Base-by-base conservation (phyloP, 2,888 invertebrate species). In the Pycnomerus fuliginosus region DNA sequence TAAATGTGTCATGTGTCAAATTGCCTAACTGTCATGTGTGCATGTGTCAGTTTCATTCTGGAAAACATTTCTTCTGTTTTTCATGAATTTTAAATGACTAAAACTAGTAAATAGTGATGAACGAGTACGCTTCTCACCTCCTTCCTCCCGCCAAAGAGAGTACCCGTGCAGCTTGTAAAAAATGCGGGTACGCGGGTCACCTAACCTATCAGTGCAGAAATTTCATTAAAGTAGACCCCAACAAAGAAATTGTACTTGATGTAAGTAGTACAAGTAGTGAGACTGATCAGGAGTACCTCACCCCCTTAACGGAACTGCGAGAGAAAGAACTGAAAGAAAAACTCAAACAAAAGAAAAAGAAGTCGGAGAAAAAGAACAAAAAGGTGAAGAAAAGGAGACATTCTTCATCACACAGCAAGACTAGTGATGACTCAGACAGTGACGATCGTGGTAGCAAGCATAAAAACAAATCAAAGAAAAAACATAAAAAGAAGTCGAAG, bases 101-200 rank as follows among this genome's bases (percentile, higher is more conserved):
- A n/a, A n/a, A n/a, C n/a, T n/a, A n/a, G n/a, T n/a, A n/a, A n/a
- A n/a, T n/a, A n/a, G n/a, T n/a, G n/a, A 53, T 53, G 53, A 67
- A 65, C 30, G 65, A 64, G 48, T 71, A 71, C 50, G 68, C 60
- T 5, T 75, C 79, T 1, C 71, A 76, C 44, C 58, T 80, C 16
- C 70, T 79, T 28, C 79, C 79, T 1, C 70, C 70, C 12, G 76
- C 76, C 65, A 86, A 85, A 52, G 89, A 90, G 68, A 87, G 85
- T 58, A 76, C 83, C n/a, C 76, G 91, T 29, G 87, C 91, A 12
- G 90, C 94, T 0, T 95, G 95, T 69, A 92, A 90, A 69, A 94
- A 93, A 73, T 96, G 95, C 76, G 95, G 96, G 55, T 95, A 95
- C 73, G 90, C 92, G 48, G 96, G 96, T 1, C 96, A 97, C 71